Percentiles rank a stretch among this genome's conserved stretches.
Conservation (phyloP, 2,113 vertebrate species). For the Epinephelus fuscoguttatus region DNA sequence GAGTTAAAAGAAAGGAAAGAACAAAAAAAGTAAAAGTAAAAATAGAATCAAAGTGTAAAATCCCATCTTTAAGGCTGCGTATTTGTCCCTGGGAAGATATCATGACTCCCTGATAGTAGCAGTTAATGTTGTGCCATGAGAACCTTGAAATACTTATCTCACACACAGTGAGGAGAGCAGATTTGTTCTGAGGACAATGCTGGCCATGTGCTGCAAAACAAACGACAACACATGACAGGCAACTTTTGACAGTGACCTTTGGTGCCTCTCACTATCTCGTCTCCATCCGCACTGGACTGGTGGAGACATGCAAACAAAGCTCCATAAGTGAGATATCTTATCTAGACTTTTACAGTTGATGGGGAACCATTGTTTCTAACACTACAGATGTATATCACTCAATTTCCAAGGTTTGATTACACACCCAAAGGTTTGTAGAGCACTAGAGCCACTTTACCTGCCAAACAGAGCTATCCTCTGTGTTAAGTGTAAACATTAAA, state of each 20-base stretch:
- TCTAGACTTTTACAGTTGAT: constrained; percentile 1
- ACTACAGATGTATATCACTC: background rate
- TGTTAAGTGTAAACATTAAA: background rate
- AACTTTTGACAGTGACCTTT: constrained; percentile 25
- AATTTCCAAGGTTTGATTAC: background rate
- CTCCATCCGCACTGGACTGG: background rate
- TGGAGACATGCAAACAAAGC: constrained; percentile 18
- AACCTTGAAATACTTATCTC: constrained; percentile 31
- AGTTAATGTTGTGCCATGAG: background rate
- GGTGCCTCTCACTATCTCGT: constrained; percentile 28
- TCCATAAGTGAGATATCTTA: constrained; percentile 34
- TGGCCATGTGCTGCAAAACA: constrained; percentile 32
- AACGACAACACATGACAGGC: background rate
- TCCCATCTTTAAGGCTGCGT: background rate
- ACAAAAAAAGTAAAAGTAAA: background rate
- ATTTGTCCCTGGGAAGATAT: background rate
- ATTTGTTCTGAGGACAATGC: constrained; percentile 14
- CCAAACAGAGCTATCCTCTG: background rate
- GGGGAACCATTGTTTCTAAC: background rate
- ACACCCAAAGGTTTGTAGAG: background rate
- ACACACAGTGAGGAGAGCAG: constrained; percentile 3
- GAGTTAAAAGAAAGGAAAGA: background rate
- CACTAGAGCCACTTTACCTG: background rate
- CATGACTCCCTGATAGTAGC: background rate
- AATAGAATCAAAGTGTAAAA: background rate